phyloP scores from a whole-genome alignment of 2,888 invertebrate species.

The Pyralis farinalis region DNA sequence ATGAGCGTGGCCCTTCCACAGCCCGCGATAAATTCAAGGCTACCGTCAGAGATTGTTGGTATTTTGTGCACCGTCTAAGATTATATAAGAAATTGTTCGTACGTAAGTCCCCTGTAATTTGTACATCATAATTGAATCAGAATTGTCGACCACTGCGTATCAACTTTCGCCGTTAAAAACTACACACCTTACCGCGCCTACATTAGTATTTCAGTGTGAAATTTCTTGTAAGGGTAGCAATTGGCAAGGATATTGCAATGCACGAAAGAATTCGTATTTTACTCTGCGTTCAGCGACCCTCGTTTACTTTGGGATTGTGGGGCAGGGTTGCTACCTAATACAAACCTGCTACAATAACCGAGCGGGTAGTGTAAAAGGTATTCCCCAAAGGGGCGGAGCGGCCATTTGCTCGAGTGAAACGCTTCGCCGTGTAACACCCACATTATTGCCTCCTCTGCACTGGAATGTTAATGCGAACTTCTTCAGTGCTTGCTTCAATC shows the following conservation, averaged over 20 bases:
- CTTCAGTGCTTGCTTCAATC: slow-evolving; percentile 45
- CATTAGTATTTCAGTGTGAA: too few species aligned
- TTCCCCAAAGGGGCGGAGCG: slow-evolving; percentile 34
- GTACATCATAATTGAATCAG: too few species aligned
- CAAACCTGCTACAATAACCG: slow-evolving; percentile 27
- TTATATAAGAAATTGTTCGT: slow-evolving; percentile 14
- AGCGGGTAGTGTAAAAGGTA: slow-evolving; percentile 25
- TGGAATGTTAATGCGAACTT: slow-evolving; percentile 55
- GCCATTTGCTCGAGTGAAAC: slow-evolving; percentile 54
- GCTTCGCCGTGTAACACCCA: slow-evolving; percentile 52
- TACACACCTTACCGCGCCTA: too few species aligned
- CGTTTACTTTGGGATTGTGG: slow-evolving; percentile 27
- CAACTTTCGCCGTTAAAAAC: neutral
- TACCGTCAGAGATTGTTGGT: slow-evolving; percentile 56
- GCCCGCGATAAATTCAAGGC: slow-evolving; percentile 59
- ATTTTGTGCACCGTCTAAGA: slow-evolving; percentile 21
- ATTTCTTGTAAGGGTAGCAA: neutral
- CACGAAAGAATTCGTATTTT: slow-evolving; percentile 17
- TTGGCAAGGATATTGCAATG: slow-evolving; percentile 15
- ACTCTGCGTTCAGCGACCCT: slow-evolving; percentile 20
- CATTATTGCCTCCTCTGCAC: slow-evolving; percentile 50
- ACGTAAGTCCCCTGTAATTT: neutral
- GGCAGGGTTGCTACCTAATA: slow-evolving; percentile 27
- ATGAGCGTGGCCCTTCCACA: slow-evolving; percentile 51
- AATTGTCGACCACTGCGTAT: too few species aligned